A percentile compares a stretch with the other conserved stretches of the same genome.
Evolutionary conservation across 2,797 vertebrate species (phyloP).

Genomic region (Anguilla pacifica): DNA sequence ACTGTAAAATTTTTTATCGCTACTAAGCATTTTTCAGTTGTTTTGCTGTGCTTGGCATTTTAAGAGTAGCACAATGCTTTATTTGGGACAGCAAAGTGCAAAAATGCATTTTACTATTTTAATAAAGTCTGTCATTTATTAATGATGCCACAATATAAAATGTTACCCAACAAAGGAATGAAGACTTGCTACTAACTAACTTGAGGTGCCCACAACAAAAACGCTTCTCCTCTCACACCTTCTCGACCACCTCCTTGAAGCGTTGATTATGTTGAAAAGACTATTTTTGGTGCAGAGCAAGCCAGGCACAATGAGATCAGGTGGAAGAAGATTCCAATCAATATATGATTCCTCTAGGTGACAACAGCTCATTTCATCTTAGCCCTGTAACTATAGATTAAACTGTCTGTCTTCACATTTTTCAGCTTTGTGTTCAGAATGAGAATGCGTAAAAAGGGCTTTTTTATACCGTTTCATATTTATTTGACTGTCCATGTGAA

Average conservation of each 20-base stretch:
- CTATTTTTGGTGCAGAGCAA: constrained; percentile 8
- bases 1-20: not conserved
- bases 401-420: constrained; percentile 5
- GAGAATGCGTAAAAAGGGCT: not conserved
- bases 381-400: not conserved
- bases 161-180: not conserved
- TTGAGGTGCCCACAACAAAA: not conserved
- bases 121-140: not conserved
- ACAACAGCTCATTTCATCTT: not conserved
- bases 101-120: not conserved
- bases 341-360: not conserved
- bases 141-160: not conserved
- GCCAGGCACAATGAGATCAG: not conserved
- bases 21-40: not conserved
- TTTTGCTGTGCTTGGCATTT: not conserved
- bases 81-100: not conserved
- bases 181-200: not conserved
- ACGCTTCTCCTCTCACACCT: not conserved
- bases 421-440: not conserved
- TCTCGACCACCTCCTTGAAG: constrained; percentile 11
- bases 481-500: not conserved
- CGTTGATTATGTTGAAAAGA: not conserved
- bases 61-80: not conserved
- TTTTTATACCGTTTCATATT: not conserved
- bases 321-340: not conserved